Evolutionary conservation across 2,797 vertebrate species (phyloP).

Genomic region (Urosaurus nigricauda): DNA sequence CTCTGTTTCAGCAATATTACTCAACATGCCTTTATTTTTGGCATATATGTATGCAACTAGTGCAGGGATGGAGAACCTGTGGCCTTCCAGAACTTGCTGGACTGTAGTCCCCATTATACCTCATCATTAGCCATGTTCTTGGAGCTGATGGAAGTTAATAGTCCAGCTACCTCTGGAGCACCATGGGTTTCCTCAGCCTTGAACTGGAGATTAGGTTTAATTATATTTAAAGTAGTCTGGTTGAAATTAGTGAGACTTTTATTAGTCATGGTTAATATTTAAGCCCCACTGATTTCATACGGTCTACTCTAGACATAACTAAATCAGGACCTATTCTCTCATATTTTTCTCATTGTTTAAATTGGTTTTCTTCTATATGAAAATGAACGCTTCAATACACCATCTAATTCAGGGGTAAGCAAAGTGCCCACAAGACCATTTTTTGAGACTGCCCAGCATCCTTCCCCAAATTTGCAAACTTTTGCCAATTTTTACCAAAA

Average conservation of each 20-base stretch:
- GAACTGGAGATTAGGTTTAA: neutral
- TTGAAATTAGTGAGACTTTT: neutral
- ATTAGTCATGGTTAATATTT: neutral
- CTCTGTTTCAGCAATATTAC: neutral
- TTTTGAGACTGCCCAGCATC: too few species aligned
- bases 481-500: too few species aligned
- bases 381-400: too few species aligned
- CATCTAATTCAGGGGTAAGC: too few species aligned
- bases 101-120: neutral
- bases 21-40: neutral
- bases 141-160: neutral
- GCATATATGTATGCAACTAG: neutral
- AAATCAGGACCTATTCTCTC: neutral
- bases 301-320: neutral
- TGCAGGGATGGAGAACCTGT: neutral
- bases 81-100: neutral
- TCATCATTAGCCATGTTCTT: neutral
- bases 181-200: neutral
- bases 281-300: neutral
- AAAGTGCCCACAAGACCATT: too few species aligned
- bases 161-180: neutral
- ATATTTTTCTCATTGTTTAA: too few species aligned
- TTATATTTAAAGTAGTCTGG: neutral
- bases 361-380: neutral
- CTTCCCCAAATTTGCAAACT: too few species aligned